phyloP scores from a whole-genome alignment of 1,140 invertebrate genomes.

The Adoxophyes honmai region DNA sequence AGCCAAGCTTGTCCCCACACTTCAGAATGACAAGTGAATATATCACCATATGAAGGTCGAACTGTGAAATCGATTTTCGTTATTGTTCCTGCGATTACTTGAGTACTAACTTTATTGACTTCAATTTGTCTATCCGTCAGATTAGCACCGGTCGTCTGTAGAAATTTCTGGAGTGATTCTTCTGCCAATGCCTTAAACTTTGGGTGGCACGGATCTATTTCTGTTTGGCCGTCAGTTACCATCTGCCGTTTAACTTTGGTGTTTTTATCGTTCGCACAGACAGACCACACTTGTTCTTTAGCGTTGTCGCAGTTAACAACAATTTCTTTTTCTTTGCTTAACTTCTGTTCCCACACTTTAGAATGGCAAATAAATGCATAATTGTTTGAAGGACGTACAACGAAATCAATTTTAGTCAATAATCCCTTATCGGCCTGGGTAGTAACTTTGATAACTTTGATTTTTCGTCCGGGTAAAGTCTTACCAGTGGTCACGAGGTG shows the following conservation, averaged over 20 bases:
- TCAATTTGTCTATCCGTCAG: background rate
- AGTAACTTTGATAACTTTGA: no score
- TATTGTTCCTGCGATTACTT: constrained; percentile 25
- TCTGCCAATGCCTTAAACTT: constrained; percentile 15
- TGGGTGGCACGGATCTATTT: constrained; percentile 8
- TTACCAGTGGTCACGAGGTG: background rate
- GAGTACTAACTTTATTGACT: constrained; percentile 23
- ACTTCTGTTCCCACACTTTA: constrained; percentile 47
- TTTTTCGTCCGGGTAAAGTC: no score
- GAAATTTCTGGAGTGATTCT: constrained; percentile 16
- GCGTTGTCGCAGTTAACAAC: background rate
- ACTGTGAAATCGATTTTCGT: constrained; percentile 39
- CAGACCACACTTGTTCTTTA: no score
- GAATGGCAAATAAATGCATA: no score
- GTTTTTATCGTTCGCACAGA: background rate
- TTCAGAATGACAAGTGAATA: constrained; percentile 33
- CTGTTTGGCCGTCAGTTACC: constrained; percentile 1
- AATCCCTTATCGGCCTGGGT: no score
- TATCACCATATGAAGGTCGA: constrained; percentile 18
- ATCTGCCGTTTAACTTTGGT: background rate
- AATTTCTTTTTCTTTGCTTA: constrained; percentile 39
- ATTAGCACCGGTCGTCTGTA: background rate
- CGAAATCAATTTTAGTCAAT: no score
- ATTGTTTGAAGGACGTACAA: no score
- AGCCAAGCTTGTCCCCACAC: constrained; percentile 33